A percentile compares a stretch with the other conserved stretches of the same genome.
These are phyloP conservation scores for Ophioninae sp. DNA, from an alignment of 2,888 invertebrate genomes.

Conservation along the genomic window DNA sequence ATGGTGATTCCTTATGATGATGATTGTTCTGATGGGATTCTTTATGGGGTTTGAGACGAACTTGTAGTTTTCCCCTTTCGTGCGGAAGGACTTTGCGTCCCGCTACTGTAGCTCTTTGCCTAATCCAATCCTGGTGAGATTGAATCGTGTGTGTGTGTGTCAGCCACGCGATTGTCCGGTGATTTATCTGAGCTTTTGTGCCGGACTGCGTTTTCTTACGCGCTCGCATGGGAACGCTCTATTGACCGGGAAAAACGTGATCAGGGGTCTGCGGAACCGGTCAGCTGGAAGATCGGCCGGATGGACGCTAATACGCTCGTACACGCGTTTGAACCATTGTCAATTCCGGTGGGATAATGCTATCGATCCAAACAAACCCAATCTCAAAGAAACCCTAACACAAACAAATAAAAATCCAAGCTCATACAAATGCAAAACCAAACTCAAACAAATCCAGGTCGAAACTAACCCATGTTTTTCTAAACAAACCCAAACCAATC, in stretches of 20 bases:
- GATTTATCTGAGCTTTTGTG: conserved; percentile 54
- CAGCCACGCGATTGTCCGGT: conserved; percentile 47
- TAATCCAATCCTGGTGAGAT: too few species aligned
- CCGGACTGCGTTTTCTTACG: conserved; percentile 8
- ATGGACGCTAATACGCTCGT: conserved; percentile 41
- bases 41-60: too few species aligned
- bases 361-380: too few species aligned
- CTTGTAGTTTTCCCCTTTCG: conserved; percentile 61
- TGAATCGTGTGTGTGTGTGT: conserved; percentile 23
- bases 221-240: not conserved
- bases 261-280: conserved; percentile 42
- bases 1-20: not conserved
- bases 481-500: too few species aligned
- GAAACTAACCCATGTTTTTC: too few species aligned
- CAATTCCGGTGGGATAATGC: too few species aligned
- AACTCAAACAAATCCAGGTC: too few species aligned
- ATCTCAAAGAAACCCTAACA: too few species aligned
- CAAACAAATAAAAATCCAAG: too few species aligned
- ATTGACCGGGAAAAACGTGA: conserved; percentile 39
- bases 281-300: conserved; percentile 50
- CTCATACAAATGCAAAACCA: too few species aligned
- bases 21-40: too few species aligned
- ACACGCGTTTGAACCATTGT: not conserved
- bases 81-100: conserved; percentile 48
- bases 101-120: conserved; percentile 9